Evolutionary conservation across 2,797 vertebrate genomes (phyloP).

Genomic region (Melanotaenia pygmaea): DNA sequence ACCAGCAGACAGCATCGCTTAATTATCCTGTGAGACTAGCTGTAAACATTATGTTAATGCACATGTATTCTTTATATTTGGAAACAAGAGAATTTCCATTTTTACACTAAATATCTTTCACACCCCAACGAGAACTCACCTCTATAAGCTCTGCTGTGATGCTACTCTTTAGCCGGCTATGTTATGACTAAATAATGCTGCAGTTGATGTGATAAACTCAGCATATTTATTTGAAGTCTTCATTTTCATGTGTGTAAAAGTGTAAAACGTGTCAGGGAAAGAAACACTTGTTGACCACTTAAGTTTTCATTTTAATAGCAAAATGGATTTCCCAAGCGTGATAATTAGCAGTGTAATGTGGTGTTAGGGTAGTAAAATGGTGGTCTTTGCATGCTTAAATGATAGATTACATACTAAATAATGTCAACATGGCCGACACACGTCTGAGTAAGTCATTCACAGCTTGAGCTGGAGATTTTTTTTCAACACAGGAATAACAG

Average conservation of each 20-base stretch:
- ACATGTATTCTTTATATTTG: slow-evolving; percentile 48
- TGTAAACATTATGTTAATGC: slow-evolving; percentile 23
- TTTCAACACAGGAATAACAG: no score
- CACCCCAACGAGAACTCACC: not conserved
- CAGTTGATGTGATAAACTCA: not conserved
- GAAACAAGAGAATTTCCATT: slow-evolving; percentile 39
- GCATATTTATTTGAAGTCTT: not conserved
- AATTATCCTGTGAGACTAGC: slow-evolving; percentile 19
- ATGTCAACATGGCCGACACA: not conserved
- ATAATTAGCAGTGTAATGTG: not conserved
- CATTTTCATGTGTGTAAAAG: not conserved
- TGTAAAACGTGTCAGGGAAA: not conserved
- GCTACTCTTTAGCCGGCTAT: not conserved
- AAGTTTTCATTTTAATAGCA: not conserved
- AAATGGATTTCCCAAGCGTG: not conserved
- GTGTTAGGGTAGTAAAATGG: not conserved
- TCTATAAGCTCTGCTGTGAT: not conserved
- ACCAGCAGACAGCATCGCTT: slow-evolving; percentile 6
- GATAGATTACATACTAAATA: not conserved
- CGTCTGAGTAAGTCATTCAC: not conserved
- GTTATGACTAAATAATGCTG: not conserved
- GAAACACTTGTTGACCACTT: not conserved
- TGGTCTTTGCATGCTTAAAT: not conserved
- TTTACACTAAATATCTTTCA: slow-evolving; percentile 28
- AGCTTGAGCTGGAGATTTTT: not conserved